Conservation (phyloP, 2,113 vertebrate species). For the Entelurus aequoreus region DNA sequence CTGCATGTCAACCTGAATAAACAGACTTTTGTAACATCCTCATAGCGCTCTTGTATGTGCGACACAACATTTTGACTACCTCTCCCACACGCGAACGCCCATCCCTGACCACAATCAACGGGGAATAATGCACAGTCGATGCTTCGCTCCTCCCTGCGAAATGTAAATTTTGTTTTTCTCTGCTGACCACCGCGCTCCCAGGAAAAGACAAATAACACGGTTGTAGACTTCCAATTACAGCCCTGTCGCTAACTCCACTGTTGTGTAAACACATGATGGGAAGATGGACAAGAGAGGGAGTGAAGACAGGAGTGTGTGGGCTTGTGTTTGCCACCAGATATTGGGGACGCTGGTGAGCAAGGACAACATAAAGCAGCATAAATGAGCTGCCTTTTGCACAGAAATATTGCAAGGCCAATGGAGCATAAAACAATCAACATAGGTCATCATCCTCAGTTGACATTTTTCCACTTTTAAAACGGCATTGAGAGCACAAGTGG, state of each 20-base stretch:
- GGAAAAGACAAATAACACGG: constrained; percentile 73
- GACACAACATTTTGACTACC: constrained; percentile 32
- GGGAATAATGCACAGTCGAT: constrained; percentile 62
- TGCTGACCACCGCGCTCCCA: constrained; percentile 61
- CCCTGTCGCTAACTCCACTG: constrained; percentile 61
- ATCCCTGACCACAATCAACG: constrained; percentile 54
- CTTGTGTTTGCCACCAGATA: constrained; percentile 42
- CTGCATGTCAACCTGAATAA: neutral
- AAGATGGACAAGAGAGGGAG: constrained; percentile 26
- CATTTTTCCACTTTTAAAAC: neutral
- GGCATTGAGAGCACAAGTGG: neutral
- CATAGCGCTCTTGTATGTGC: constrained; percentile 18
- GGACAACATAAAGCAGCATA: constrained; percentile 29
- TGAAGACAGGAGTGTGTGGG: constrained; percentile 40
- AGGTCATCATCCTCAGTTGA: constrained; percentile 6
- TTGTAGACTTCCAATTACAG: constrained; percentile 75
- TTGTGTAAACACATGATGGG: constrained; percentile 56
- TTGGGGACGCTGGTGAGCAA: constrained; percentile 40
- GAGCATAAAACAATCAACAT: constrained; percentile 20
- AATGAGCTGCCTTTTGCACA: constrained; percentile 23
- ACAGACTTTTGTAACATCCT: neutral
- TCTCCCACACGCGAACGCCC: constrained; percentile 48
- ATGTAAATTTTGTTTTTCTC: constrained; percentile 71
- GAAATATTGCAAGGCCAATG: neutral
- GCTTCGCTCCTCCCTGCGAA: constrained; percentile 48